These are phyloP conservation scores for Hybognathus amarus DNA, from an alignment of 2,797 vertebrate genomes.

Conservation along the genomic window DNA sequence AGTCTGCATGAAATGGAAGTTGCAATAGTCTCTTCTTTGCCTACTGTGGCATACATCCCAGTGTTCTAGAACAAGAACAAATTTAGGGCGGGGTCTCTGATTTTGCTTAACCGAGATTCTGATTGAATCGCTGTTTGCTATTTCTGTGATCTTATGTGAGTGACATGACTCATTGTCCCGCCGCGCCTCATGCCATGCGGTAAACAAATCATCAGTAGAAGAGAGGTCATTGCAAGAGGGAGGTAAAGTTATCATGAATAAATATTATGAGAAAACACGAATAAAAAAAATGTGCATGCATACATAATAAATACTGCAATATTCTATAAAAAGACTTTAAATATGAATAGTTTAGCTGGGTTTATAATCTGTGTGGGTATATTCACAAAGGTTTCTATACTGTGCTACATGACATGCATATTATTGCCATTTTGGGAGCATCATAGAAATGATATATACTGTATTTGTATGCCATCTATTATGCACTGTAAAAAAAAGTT, in stretches of 20 bases:
- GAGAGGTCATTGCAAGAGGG: neutral
- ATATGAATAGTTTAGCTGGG: neutral
- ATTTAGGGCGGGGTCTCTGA: neutral
- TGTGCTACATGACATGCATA: neutral
- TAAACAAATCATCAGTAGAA: neutral
- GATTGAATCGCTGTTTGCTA: neutral
- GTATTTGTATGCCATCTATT: neutral
- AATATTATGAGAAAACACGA: neutral
- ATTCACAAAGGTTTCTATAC: neutral
- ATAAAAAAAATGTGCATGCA: too few relatives aligned
- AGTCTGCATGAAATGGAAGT: neutral
- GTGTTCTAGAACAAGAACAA: neutral
- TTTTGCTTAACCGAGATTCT: neutral
- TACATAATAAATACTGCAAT: too few relatives aligned
- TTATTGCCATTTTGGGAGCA: neutral
- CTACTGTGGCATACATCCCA: neutral
- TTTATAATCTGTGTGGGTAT: neutral
- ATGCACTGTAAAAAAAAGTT: too few relatives aligned
- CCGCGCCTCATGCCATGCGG: too few relatives aligned
- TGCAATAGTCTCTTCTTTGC: neutral
- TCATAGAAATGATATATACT: neutral
- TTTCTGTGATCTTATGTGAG: neutral
- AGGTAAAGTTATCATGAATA: neutral
- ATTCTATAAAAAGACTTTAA: neutral
- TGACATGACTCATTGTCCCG: neutral